Conservation (phyloP, 35 echinoderm and acorn worm genomes). For the Stichopus chloronotus region DNA sequence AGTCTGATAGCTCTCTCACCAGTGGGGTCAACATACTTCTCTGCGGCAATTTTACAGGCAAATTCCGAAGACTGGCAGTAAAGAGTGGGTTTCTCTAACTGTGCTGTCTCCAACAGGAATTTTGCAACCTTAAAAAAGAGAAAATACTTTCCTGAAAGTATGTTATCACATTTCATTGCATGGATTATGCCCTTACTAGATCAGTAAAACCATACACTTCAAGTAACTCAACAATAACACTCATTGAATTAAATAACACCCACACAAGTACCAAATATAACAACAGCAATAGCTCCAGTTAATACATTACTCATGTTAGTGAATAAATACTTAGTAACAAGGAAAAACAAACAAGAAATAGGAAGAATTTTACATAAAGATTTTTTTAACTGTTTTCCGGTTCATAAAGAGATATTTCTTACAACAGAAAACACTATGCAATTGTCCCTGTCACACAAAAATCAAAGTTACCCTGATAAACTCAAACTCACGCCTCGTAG, state of each 20-base stretch:
- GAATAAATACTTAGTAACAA: too few species aligned
- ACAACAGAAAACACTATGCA: too few species aligned
- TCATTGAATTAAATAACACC: neutral
- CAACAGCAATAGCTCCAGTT: too few species aligned
- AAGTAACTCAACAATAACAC: neutral
- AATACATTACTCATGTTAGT: too few species aligned
- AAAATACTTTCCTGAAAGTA: neutral
- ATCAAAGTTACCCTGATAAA: too few species aligned
- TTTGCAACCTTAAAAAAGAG: constrained; percentile 1
- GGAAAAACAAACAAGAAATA: too few species aligned
- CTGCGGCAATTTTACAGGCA: constrained; percentile 14
- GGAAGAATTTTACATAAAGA: too few species aligned
- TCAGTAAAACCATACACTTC: neutral
- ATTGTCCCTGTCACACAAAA: too few species aligned
- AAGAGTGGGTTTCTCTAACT: constrained; percentile 29
- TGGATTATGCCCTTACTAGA: neutral
- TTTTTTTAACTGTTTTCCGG: too few species aligned
- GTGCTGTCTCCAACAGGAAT: neutral
- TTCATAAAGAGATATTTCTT: too few species aligned
- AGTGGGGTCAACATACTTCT: constrained; percentile 26
- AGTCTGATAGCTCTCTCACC: constrained; percentile 11
- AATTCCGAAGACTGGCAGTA: constrained; percentile 48
- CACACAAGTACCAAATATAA: too few species aligned
- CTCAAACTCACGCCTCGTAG: too few species aligned
- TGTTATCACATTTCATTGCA: neutral